Conservation (phyloP, 2,888 invertebrate species). For the Fragum fragum region DNA sequence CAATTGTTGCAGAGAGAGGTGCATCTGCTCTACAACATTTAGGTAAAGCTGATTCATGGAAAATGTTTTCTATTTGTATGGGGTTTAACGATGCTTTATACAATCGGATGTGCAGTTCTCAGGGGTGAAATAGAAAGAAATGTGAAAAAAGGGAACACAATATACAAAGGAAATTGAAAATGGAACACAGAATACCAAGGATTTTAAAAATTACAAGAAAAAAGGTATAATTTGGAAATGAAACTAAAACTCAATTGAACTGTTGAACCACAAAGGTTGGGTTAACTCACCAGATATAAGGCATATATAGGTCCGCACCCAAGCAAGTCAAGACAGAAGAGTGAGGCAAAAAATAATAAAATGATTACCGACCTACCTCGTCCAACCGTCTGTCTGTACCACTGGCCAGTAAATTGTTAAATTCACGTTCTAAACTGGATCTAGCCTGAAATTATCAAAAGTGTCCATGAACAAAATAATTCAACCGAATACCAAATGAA, state of each 20-base stretch:
- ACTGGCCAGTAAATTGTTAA: conserved; percentile 92
- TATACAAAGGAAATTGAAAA: too few species aligned
- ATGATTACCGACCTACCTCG: conserved; percentile 84
- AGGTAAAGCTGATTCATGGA: too few species aligned
- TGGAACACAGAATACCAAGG: too few species aligned
- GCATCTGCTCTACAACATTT: too few species aligned
- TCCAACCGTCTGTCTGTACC: conserved; percentile 92
- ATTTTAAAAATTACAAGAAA: neutral
- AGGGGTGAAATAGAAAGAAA: too few species aligned
- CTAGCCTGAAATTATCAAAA: conserved; percentile 91
- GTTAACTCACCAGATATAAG: conserved; percentile 55
- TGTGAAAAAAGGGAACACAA: too few species aligned
- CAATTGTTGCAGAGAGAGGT: too few species aligned
- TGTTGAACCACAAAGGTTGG: conserved; percentile 19
- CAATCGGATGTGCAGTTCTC: too few species aligned
- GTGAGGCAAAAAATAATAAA: conserved; percentile 62
- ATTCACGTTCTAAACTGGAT: conserved; percentile 96
- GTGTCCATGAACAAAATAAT: too few species aligned
- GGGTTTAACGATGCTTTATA: too few species aligned
- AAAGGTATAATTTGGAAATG: neutral
- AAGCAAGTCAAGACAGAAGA: conserved; percentile 57
- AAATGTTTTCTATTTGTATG: too few species aligned
- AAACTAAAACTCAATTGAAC: neutral
- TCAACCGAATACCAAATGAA: too few species aligned
- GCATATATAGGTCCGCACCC: conserved; percentile 58